Base-by-base conservation (phyloP, 2,888 invertebrate species). In the Ganaspis brasiliensis region DNA sequence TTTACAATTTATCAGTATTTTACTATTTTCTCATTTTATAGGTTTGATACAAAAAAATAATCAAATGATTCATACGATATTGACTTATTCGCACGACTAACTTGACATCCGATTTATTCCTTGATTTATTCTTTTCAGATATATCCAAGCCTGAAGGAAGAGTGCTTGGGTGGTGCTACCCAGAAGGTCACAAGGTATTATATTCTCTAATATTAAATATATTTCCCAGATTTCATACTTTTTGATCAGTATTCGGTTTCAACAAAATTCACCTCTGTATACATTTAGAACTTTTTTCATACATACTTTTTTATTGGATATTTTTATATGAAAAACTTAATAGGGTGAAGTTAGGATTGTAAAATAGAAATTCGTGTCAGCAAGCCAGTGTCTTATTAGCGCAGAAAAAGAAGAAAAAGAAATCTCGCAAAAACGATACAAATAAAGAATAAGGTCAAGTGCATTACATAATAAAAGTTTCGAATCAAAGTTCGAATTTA, bases 141-240 rank as follows among this genome's bases (percentile, higher is more conserved):
- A 75, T 91, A 91, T 79, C 91, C 91, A 1, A 79, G 88, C 59
- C 78, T 91, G 80, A 91, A 91, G 80, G 91, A 91, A 79, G 91
- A 91, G 19, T 88, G 90, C 10, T 86, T 91, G 52, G 90, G 90
- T 57, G 88, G 89, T 63, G 89, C 90, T 16, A 91, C 91, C 59
- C 91, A 90, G 72, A 83, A 91, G 85, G 91, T 91, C 75, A 90
- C 91, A 75, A 91, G 91, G 91, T 91, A 40, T 9, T 52, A 52
- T 52, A 52, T 16, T 24, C 35, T 74, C 63, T 74, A 31, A 75
- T 45, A 72, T 35, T 76, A 71, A 57, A 77, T 72, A 21, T 21
- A 6, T 21, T 10, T 45, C 10, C 14, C 2, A 9, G 4, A 45
- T 14, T 45, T 14, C 45, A 45, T 37, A 31, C 31, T 12, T 26